Base-by-base conservation (phyloP, 2,797 vertebrate genomes). In the Ciconia nigra region DNA sequence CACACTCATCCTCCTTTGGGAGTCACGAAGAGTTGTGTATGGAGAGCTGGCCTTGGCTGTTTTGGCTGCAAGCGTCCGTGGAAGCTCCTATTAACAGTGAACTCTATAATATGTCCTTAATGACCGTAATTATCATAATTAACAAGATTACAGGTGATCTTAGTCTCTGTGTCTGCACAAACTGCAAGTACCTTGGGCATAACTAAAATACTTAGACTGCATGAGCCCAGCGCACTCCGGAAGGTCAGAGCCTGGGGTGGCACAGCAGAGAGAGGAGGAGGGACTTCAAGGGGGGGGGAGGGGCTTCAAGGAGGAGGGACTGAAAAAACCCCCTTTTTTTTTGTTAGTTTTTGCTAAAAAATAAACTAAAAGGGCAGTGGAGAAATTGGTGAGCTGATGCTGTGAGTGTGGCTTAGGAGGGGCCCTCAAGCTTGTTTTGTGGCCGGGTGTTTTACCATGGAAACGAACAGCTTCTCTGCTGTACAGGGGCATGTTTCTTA, bases 401-500 rank as follows among this genome's bases (percentile, higher is more conserved):
- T 93, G 15, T 5, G 31, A 63, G 18, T 61, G 31, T 63, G 71
- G 41, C 17, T 67, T 70, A 88, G 81, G 83, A 96, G 93, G 72
- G 54, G 69, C 66, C 37, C 69, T 72, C 7, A 31, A 69, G 17
- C 29, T 83, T 88, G 35, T 58, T 95, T 85, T 87, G 69, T 54
- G 63, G 39, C 21, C 82, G 51, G 65, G 73, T 84, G 52, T 76
- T 90, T 90, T 62, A 31, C 61, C 54, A 35, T 35, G 42, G 84
- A 95, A 94, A 93, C 46, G 31, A 86, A 29, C 35, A 84, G 46
- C n/a, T 28, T 94, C 80, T 92, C 88, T 96, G 91, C 77, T 95
- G 44, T 88, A 88, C 25, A 73, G 46, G 71, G 57, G 33, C 41
- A 5, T 10, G 17, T 62, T 96, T 96, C 90, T 94, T 74, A 93